These are phyloP conservation scores for Rhabdomys pumilio DNA, from an alignment of 2,797 vertebrate species.

Conservation along the genomic window DNA sequence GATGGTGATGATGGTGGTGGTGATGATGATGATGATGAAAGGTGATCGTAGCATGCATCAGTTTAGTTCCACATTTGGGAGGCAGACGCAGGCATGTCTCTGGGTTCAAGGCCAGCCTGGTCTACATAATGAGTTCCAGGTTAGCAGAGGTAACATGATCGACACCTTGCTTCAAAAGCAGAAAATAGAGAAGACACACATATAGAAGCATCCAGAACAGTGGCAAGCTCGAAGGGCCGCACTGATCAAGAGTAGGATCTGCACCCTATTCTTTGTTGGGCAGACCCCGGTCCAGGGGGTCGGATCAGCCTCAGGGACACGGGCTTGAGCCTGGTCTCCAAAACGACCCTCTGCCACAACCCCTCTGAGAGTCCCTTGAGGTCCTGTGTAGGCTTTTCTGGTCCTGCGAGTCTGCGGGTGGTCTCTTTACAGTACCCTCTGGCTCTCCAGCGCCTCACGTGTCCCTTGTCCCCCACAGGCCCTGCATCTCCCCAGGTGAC, in stretches of 20 bases:
- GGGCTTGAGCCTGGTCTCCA: not conserved
- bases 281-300: not conserved
- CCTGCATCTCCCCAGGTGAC: slow-evolving; percentile 94
- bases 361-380: rapidly evolving
- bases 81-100: not conserved
- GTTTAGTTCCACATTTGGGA: not conserved
- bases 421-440: not conserved
- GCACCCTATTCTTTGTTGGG: not conserved
- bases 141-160: not conserved
- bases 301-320: not conserved
- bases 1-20: no score
- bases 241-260: not conserved
- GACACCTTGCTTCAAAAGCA: not conserved
- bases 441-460: not conserved
- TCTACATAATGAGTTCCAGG: not conserved
- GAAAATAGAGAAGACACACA: not conserved
- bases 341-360: rapidly evolving
- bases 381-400: rapidly evolving
- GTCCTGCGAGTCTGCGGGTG: not conserved
- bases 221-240: no score
- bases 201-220: not conserved
- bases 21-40: not conserved
- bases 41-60: not conserved
- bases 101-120: not conserved
- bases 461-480: slow-evolving; percentile 89